Conservation (phyloP, 2,797 vertebrate species). For the Scleropages formosus region DNA sequence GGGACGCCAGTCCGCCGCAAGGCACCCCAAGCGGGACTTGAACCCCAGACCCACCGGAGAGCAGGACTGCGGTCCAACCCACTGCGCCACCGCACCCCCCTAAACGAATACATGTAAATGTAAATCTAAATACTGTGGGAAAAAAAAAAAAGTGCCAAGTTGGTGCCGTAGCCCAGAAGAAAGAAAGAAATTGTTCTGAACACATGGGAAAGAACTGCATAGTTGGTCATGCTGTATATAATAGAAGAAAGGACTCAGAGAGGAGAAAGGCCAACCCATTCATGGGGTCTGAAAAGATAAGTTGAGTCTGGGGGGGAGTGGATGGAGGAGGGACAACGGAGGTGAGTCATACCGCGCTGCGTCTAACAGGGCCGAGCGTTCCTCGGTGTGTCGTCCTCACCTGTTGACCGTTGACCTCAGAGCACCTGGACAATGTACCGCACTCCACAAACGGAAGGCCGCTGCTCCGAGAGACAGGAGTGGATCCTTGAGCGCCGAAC, state of each 20-base stretch:
- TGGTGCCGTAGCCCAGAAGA: not conserved
- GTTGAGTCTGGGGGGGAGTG: not conserved
- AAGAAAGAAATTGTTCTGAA: not conserved
- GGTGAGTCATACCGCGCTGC: not conserved
- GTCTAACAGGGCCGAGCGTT: not conserved
- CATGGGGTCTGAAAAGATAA: not conserved
- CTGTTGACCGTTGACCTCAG: no score
- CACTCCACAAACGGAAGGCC: conserved; percentile 14
- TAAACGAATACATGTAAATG: no score
- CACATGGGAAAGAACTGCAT: no score
- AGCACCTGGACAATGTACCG: not conserved
- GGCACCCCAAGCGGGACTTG: no score
- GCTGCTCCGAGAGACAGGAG: conserved; percentile 31
- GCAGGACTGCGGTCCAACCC: no score
- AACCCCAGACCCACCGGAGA: no score
- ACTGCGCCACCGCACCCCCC: no score
- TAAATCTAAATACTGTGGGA: conserved; percentile 5
- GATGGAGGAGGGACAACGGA: not conserved
- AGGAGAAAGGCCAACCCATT: not conserved
- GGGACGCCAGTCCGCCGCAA: no score
- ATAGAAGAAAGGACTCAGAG: no score
- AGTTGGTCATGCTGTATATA: no score
- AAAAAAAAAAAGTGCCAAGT: conserved; percentile 9
- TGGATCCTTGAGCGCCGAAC: not conserved
- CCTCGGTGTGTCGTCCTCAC: no score